Base-by-base conservation (phyloP, 2,113 vertebrate species). In the Onychostoma macrolepis region DNA sequence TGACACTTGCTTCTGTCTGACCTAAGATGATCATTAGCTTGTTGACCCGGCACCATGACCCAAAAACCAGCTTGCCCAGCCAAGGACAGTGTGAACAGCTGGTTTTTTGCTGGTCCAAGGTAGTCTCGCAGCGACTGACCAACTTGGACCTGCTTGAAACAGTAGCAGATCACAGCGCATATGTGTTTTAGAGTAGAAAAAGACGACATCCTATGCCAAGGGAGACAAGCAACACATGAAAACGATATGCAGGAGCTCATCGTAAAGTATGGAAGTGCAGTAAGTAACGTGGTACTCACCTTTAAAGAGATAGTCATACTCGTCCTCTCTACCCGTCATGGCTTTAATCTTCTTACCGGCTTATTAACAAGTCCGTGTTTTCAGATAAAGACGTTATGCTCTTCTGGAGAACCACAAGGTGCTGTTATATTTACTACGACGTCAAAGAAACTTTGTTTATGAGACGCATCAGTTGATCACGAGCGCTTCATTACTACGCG, bases 271-370 rank as follows among this genome's bases (percentile, higher is more conserved):
- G 12, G 12, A 76, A 76, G 6, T 45, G 11, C 45, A 17, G 11
- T 28, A 56, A 58, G 6, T 38, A 56, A 19, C 58, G 38, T 69
- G 45, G 74, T 11, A 13, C 95, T 94, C 87, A 96, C 96, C 96
- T 95, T 97, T 97, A 86, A 97, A 97, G n/a, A 97, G 95, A 83
- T 95, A 97, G 83, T 97, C 96, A 36, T 96, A 97, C 28, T 97
- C 96, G 80, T 97, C 96, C 0, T 96, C 96, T 91, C 95, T 95
- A 91, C 92, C 94, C 48, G 93, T 93, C 96, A 97, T 97, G 80
- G 87, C 86, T 76, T 77, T 85, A 24, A 79, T 84, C 65, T 61
- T 63, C 80, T 84, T 38, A 76, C 13, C 24, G 41, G 50, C 28
- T 78, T 56, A 63, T 56, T 61, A 48, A 11, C 9, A 72, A 76